Base-by-base conservation (phyloP, 2,888 invertebrate genomes). In the Dugesia japonica region DNA sequence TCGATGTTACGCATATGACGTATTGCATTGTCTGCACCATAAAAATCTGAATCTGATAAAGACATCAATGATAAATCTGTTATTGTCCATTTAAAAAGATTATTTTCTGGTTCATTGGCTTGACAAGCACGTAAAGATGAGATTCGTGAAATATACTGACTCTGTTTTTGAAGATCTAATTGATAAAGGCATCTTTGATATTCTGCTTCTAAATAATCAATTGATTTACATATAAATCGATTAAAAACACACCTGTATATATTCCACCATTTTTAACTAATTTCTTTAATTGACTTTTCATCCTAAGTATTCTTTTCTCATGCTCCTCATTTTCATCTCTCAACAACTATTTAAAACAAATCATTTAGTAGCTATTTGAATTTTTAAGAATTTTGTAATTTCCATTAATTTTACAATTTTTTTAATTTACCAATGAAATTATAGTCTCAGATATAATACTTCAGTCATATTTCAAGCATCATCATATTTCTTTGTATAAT, bases 51-150 rank as follows among this genome's bases (percentile, higher is more conserved):
- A 85, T 98, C 97, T 0, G 94, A 92, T 81, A 95, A 87, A 9
- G 90, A 89, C 77, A 90, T 84, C 75, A 91, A 86, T 81, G 89
- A 89, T 0, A 90, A 83, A 80, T 90, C 88, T 0, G 89, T 87
- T 86, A 94, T 88, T 72, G 89, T 89, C 90, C 94, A 94, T 0
- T 91, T 90, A 79, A 94, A 90, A 17, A 98, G 87, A 56, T 91
- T 87, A n/a, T 56, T 56, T 56, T n/a, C 56, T 13, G 56, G n/a
- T 56, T 56, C 56, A 4, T 7, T 56, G 56, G 56, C n/a, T 56
- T 56, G 20, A n/a, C 20, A 7, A 4, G 56, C n/a, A 56, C 56
- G 56, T 20, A 56, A n/a, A 56, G 56, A 56, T 56, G 56, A 56
- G 17, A 56, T 56, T 56, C 56, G 4, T 56, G 56, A n/a, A 4